Conservation (phyloP, 2,888 invertebrate species). For the Cheilosia soror region DNA sequence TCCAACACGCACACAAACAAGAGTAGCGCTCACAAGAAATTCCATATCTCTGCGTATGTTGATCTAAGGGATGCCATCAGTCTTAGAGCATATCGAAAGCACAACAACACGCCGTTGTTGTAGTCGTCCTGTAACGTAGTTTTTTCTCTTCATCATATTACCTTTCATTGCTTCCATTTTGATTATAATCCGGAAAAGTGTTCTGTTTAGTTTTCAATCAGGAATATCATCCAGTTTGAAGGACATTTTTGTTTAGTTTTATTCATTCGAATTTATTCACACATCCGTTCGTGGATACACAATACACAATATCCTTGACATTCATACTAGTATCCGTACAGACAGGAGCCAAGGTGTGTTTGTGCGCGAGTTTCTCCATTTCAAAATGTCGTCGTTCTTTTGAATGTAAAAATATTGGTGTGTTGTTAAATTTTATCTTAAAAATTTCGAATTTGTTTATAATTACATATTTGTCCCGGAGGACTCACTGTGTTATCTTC, state of each 20-base stretch:
- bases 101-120: slow-evolving; percentile 70
- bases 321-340: slow-evolving; percentile 40
- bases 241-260: slow-evolving; percentile 8
- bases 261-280: slow-evolving; percentile 30
- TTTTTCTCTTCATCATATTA: slow-evolving; percentile 45
- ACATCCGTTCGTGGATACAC: slow-evolving; percentile 40
- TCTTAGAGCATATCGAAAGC: slow-evolving; percentile 69
- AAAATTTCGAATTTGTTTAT: slow-evolving; percentile 39
- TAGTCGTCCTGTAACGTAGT: slow-evolving; percentile 60
- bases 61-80: slow-evolving; percentile 74
- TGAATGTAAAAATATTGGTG: not conserved
- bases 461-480: slow-evolving; percentile 24
- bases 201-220: slow-evolving; percentile 22
- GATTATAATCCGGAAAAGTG: slow-evolving; percentile 30
- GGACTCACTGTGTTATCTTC: slow-evolving; percentile 19
- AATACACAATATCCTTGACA: slow-evolving; percentile 69
- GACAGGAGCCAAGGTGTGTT: slow-evolving; percentile 24
- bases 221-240: slow-evolving; percentile 5
- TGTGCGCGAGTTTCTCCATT: slow-evolving; percentile 25
- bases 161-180: slow-evolving; percentile 49
- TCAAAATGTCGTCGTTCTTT: slow-evolving; percentile 61
- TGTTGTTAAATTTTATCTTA: too few relatives aligned
- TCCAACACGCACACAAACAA: slow-evolving; percentile 29
- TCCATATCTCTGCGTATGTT: slow-evolving; percentile 67
- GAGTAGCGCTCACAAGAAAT: slow-evolving; percentile 46